Evolutionary conservation across 2,113 vertebrate genomes (phyloP), one percentile per base, ranked within the genome.

Genomic region (Myrmecobius fasciatus): DNA sequence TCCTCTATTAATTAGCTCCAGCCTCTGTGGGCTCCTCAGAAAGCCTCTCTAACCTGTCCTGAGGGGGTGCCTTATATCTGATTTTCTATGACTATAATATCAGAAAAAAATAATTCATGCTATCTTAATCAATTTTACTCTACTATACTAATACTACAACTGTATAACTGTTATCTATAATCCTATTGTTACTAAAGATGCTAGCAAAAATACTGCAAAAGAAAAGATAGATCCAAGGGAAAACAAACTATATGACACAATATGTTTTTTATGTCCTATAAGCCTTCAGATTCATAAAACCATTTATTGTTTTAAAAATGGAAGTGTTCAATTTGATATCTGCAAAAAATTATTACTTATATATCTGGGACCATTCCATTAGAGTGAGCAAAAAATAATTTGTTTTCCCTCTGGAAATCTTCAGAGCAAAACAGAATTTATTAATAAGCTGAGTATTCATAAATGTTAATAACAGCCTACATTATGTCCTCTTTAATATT

Each of bases 221-320:
- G 56, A 92, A 14, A 43, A 24, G 53, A 90, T 93, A 36, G 48
- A 90, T 83, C 92, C 95, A 52, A 52, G 51, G 54, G 4, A 10
- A 20, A 17, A 36, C 31, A 67, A 60, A n/a, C 60, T 75, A 75
- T 75, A 75, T 94, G 26, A 89, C 92, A 97, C 0, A 83, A 2
- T 93, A 17, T 10, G 48, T 46, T 94, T 95, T 91, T 91, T 90
- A 52, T 48, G 93, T 2, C 3, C 1, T 31, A 95, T 94, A 91
- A 0, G 52, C 54, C 28, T 96, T 91, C 60, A 92, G 95, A 93
- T 88, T 94, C 93, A 28, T 90, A 95, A 93, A 94, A 95, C 67
- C 24, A 95, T 51, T 93, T 96, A 60, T 93, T n/a, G 7, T 36
- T 90, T 49, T 51, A 90, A 90, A 31, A 47, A 31, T 31, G 26